Evolutionary conservation across 2,797 vertebrate species (phyloP).

Genomic region (Gymnoscopelus microlampas): DNA sequence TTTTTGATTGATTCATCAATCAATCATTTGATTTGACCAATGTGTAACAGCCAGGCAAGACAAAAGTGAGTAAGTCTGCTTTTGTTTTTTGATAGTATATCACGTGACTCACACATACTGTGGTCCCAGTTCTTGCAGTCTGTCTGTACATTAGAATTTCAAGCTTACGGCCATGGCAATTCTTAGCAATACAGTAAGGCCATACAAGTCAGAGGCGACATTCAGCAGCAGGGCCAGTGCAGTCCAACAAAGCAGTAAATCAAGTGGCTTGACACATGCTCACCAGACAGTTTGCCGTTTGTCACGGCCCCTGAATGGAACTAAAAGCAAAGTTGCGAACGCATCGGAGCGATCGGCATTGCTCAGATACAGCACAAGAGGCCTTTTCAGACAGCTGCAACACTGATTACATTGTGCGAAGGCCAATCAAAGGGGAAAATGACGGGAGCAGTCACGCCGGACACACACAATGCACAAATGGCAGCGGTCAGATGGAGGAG

Average conservation of each 20-base stretch:
- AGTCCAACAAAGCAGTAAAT: constrained; percentile 82
- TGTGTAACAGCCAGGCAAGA: constrained; percentile 34
- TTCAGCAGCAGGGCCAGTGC: constrained; percentile 70
- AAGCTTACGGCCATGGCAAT: constrained; percentile 77
- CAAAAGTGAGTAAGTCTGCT: constrained; percentile 55
- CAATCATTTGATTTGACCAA: constrained; percentile 49
- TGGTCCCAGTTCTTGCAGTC: constrained; percentile 53
- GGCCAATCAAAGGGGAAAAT: constrained; percentile 84
- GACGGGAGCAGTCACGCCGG: constrained; percentile 78
- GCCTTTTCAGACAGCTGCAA: constrained; percentile 82
- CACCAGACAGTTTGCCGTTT: constrained; percentile 82
- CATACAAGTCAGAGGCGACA: constrained; percentile 65
- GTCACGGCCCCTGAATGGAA: constrained; percentile 81
- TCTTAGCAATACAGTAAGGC: constrained; percentile 70
- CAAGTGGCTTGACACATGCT: constrained; percentile 81
- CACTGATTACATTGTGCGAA: constrained; percentile 84
- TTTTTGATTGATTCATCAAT: constrained; percentile 45
- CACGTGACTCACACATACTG: constrained; percentile 56
- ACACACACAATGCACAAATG: constrained; percentile 82
- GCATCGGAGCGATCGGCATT: constrained; percentile 76
- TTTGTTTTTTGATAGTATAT: constrained; percentile 58
- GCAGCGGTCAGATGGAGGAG: constrained; percentile 74
- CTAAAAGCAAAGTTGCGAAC: constrained; percentile 79
- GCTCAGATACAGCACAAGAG: constrained; percentile 79
- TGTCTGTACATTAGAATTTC: constrained; percentile 80